These are phyloP conservation scores for Nineta flava DNA, from an alignment of 2,888 invertebrate species.

Conservation along the genomic window DNA sequence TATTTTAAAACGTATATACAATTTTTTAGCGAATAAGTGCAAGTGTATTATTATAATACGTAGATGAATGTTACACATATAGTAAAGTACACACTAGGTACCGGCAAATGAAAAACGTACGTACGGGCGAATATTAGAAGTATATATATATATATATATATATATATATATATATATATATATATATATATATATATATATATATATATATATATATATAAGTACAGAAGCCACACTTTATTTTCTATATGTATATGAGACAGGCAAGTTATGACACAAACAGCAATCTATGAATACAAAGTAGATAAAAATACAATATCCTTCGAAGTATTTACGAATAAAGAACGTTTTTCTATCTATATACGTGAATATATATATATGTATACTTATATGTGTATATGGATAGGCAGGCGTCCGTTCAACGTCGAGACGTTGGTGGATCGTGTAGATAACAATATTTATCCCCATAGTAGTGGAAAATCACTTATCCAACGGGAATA, in stretches of 20 bases:
- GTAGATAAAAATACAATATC: background rate
- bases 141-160: background rate
- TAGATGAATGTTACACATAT: too few relatives aligned
- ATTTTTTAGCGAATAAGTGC: too few relatives aligned
- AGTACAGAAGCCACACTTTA: background rate
- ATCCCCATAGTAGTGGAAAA: slow-evolving; percentile 16
- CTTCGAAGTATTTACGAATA: too few relatives aligned
- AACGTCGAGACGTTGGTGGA: background rate
- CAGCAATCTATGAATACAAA: background rate
- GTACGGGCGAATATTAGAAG: background rate
- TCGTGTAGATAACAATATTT: slow-evolving; percentile 30
- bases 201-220: background rate
- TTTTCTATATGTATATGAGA: background rate
- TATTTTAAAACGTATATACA: too few relatives aligned
- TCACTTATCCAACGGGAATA: slow-evolving; percentile 4
- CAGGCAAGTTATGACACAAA: background rate
- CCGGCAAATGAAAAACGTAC: background rate
- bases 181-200: background rate
- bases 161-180: background rate
- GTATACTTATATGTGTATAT: too few relatives aligned
- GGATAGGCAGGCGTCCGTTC: too few relatives aligned
- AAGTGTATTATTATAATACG: too few relatives aligned
- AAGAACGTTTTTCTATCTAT: too few relatives aligned
- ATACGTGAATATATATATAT: too few relatives aligned
- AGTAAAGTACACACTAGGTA: too few relatives aligned